These are phyloP conservation scores for Battus philenor DNA, from an alignment of 1,140 invertebrate species.

Conservation along the genomic window DNA sequence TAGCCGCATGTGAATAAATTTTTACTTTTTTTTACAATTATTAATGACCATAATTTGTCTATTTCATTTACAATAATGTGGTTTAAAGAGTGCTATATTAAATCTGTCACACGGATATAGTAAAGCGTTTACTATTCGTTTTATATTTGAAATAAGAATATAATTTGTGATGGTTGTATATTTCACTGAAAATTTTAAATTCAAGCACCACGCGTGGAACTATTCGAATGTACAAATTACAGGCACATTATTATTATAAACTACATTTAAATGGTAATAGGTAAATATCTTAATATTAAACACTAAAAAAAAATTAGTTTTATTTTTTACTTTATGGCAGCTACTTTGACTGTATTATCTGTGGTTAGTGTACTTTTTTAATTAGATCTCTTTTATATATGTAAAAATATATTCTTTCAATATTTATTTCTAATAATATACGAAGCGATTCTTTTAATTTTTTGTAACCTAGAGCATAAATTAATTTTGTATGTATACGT, in stretches of 20 bases:
- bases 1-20: too few relatives aligned
- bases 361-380: too few relatives aligned
- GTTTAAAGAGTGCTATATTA: too few relatives aligned
- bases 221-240: conserved; percentile 39
- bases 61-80: too few relatives aligned
- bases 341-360: conserved; percentile 19
- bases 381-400: not conserved
- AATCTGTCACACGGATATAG: too few relatives aligned
- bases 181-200: conserved; percentile 24
- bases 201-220: conserved; percentile 50
- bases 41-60: too few relatives aligned
- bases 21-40: too few relatives aligned
- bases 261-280: conserved; percentile 32
- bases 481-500: too few relatives aligned
- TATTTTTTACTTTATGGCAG: conserved; percentile 29
- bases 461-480: conserved; percentile 12
- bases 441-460: not conserved
- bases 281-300: conserved; percentile 16
- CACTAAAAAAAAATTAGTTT: conserved; percentile 12
- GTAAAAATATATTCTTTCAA: not conserved
- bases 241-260: conserved; percentile 45
- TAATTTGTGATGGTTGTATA: not conserved
- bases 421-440: not conserved
- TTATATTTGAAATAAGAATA: not conserved
- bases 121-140: not conserved